A percentile compares a stretch with the other conserved stretches of the same genome.
phyloP scores from a whole-genome alignment of 2,113 vertebrate species.

The Perca schrenkii region DNA sequence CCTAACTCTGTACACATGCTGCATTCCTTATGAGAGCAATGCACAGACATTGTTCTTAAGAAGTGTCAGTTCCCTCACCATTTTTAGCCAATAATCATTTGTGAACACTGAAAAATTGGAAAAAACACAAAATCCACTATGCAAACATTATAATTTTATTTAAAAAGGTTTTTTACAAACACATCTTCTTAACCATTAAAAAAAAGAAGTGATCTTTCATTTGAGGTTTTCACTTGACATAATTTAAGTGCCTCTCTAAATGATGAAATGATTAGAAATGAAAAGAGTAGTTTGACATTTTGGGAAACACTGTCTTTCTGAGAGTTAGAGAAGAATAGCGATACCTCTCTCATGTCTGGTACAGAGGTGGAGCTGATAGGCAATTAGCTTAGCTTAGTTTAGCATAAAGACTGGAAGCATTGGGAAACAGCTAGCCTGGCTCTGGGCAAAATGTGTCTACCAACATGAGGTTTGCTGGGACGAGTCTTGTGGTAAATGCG shows the following conservation, averaged over 20 bases:
- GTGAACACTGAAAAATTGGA: too few relatives aligned
- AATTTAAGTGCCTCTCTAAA: neutral
- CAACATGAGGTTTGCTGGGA: neutral
- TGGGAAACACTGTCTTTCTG: neutral
- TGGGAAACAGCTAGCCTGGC: neutral
- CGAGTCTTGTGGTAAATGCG: neutral
- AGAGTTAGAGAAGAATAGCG: neutral
- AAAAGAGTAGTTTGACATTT: neutral
- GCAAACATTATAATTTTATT: neutral
- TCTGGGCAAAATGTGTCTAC: neutral
- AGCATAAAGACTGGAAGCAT: neutral
- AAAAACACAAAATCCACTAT: neutral
- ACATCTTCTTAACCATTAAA: neutral
- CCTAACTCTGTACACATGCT: neutral
- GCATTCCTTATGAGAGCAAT: neutral
- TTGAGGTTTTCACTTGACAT: neutral
- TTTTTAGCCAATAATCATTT: too few relatives aligned
- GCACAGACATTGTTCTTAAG: neutral
- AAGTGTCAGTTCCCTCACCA: neutral
- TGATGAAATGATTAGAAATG: neutral
- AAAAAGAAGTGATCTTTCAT: neutral
- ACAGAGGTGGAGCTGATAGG: neutral
- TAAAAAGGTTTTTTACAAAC: neutral
- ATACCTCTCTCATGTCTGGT: neutral
- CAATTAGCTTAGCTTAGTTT: too few relatives aligned